Base-by-base conservation (phyloP, 2,888 invertebrate species). In the Chironomus riparius region DNA sequence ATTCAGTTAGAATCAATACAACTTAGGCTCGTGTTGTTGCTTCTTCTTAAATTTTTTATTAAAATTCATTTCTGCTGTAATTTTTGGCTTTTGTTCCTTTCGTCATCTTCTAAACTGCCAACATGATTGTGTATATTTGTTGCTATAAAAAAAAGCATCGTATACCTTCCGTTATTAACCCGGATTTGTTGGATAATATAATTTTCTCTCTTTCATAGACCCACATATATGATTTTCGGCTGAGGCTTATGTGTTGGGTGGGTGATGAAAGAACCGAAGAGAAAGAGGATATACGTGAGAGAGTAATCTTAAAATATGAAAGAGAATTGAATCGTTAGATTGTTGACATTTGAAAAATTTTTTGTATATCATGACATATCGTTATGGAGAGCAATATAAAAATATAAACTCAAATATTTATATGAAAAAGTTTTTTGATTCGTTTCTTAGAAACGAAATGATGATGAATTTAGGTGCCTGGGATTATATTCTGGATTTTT, bases 341-440 rank as follows among this genome's bases (percentile, higher is more conserved):
- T 24, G 24, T 65, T 22, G 65, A 65, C 65, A 65, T 65, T 65
- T 65, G 65, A 24, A 22, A 24, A 65, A 65, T 65, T 65, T 65
- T 24, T 65, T 65, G 65, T 65, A 13, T 65, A 65, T 65, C 65
- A 65, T 65, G 65, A 12, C 21, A 24, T 65, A 65, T 65, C 65
- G 21, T 65, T 56, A 56, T 56, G 56, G 56, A 56, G 18, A 56
- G 56, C 38, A 56, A 56, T 56, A 56, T 3, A 50, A 50, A 50
- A 24, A 12, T 12, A 13, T 13, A 65, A 24, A 65, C 21, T 38
- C 38, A 38, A 38, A 38, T 38, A 38, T 38, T 38, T 2, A 38
- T 38, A 38, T 38, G 38, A 10, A 38, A 38, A 38, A 38, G 10
- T n/a, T 38, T 38, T 38, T 10, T 38, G 38, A 38, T 38, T 38